A percentile compares a stretch with the other conserved stretches of the same genome.
These are phyloP conservation scores for Manduca sexta DNA, from an alignment of 1,140 invertebrate genomes.

Conservation along the genomic window DNA sequence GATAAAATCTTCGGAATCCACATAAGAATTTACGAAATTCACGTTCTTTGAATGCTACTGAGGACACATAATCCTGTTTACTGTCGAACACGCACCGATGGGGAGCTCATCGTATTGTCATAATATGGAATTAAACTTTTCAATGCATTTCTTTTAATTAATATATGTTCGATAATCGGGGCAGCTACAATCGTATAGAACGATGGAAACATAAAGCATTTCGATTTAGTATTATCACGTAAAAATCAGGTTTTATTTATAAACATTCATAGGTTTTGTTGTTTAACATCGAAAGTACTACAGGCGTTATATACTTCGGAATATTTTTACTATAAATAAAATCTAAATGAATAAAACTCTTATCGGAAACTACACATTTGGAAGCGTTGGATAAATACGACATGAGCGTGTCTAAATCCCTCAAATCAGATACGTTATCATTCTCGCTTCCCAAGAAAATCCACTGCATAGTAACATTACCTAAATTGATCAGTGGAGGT, in stretches of 20 bases:
- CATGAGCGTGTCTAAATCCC: conserved; percentile 25
- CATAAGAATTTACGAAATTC: no score
- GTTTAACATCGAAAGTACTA: conserved; percentile 8
- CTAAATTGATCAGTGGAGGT: conserved; percentile 66
- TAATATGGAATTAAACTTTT: no score
- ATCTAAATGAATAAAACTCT: conserved; percentile 68
- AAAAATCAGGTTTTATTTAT: not conserved
- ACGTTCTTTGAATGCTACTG: no score
- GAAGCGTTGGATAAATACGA: conserved; percentile 19
- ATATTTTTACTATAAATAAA: conserved; percentile 70
- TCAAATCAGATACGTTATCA: conserved; percentile 55
- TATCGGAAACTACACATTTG: conserved; percentile 15
- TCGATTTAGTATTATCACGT: no score
- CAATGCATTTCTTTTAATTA: no score
- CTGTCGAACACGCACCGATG: no score
- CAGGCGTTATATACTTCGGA: conserved; percentile 25
- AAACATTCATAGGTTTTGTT: conserved; percentile 8
- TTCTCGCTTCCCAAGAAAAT: conserved; percentile 56
- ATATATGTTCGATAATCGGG: no score
- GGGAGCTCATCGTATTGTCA: no score
- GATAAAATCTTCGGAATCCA: no score
- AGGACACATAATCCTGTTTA: no score
- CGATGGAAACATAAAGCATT: no score
- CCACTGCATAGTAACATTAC: conserved; percentile 58
- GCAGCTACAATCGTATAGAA: no score